Base-by-base conservation (phyloP, 2,113 vertebrate species). In the Aphelocoma coerulescens region DNA sequence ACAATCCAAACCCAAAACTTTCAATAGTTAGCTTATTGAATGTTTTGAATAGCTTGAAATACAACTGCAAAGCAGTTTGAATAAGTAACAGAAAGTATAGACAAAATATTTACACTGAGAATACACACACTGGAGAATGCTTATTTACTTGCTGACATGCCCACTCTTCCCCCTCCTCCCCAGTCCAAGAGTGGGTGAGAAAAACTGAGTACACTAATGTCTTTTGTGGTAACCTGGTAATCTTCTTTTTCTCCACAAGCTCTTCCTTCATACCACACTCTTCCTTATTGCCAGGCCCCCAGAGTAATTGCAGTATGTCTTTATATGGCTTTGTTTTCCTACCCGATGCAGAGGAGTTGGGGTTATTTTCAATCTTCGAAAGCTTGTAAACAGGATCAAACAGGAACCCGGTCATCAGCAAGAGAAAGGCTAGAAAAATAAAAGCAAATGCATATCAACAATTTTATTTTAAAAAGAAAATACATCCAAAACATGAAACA, bases 361-460 rank as follows among this genome's bases (percentile, higher is more conserved):
- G 94, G 88, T 80, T 96, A 91, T 92, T 95, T 83, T 97, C 89
- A 83, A 44, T 87, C 94, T 97, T 94, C 85, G 75, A 69, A 95
- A 88, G 96, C 96, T 96, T 97, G 93, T 96, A 93, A 97, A 96
- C 83, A 95, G 94, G 95, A 96, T 97, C 97, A 97, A 97, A 96
- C 93, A 92, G 95, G 93, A 96, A 96, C 74, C 21, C 4, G 26
- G 79, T 96, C 96, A 98, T 97, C 96, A 96, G 96, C 94, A 94
- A 96, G 88, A 95, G 39, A 86, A 89, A 93, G 59, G 79, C 97
- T 98, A 91, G 76, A 75, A 96, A 97, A 96, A 91, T 76, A 95
- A 97, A 97, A 97, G 78, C 44, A 96, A 95, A 95, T 30, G 32
- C 92, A 66, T 96, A 96, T 92, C 78, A 92, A 46, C 71, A 67